Conservation (phyloP, 2,113 vertebrate species). For the Hylia prasina region DNA sequence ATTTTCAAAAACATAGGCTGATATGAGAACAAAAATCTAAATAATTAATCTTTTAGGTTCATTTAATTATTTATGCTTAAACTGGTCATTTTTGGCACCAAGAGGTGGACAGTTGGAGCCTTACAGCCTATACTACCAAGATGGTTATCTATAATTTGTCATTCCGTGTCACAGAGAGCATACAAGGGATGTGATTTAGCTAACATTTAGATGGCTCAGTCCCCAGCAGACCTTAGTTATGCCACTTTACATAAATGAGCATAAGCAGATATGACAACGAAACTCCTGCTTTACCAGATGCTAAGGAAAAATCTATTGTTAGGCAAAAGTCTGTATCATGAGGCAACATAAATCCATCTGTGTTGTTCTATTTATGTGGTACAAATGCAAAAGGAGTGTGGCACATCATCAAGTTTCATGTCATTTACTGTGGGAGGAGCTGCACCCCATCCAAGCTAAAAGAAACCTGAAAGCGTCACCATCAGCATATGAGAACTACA, state of each 20-base stretch:
- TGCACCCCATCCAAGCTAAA: neutral
- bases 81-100: neutral
- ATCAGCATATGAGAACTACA: neutral
- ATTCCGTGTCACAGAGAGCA: neutral
- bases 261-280: neutral
- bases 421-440: neutral
- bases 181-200: neutral
- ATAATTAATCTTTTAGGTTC: neutral
- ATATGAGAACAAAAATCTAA: neutral
- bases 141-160: neutral
- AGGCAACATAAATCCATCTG: neutral
- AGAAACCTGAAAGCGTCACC: neutral
- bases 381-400: neutral
- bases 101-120: neutral
- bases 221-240: neutral
- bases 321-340: neutral
- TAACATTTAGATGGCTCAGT: neutral
- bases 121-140: neutral
- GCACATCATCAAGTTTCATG: neutral
- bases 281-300: neutral
- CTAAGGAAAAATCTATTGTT: neutral
- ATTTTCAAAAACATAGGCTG: neutral
- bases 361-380: neutral
- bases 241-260: neutral
- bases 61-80: neutral